These are phyloP conservation scores for Uria lomvia DNA, from an alignment of 2,113 vertebrate species.

Conservation along the genomic window DNA sequence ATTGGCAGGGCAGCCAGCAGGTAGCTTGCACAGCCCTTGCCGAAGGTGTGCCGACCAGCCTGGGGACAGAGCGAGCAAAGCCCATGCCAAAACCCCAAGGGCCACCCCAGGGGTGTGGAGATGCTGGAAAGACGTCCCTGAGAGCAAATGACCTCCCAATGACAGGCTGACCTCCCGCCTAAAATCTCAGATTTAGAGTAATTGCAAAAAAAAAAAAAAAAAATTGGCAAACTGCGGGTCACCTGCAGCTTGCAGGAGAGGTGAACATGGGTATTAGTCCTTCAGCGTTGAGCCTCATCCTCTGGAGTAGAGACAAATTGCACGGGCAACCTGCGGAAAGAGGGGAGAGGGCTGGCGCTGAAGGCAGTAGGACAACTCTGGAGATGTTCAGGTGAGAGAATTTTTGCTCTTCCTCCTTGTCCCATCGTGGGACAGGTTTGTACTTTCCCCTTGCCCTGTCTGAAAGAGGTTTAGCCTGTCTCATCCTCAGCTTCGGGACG, in stretches of 20 bases:
- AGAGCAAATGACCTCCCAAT: neutral
- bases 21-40: neutral
- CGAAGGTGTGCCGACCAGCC: neutral
- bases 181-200: neutral
- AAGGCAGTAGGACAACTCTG: neutral
- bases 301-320: neutral
- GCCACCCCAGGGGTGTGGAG: neutral
- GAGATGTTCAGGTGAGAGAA: neutral
- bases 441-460: neutral
- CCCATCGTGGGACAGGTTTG: neutral
- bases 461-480: neutral
- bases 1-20: neutral
- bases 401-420: neutral
- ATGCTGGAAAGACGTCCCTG: neutral
- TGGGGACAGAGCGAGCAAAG: neutral
- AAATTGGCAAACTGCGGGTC: neutral
- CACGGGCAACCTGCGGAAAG: neutral
- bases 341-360: neutral
- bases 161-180: neutral
- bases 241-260: neutral
- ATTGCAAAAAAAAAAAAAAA: neutral
- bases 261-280: neutral
- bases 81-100: neutral
- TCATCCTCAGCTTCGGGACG: neutral
- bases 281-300: neutral